Conservation (phyloP, 2,113 vertebrate genomes). For the Burhinus bistriatus region DNA sequence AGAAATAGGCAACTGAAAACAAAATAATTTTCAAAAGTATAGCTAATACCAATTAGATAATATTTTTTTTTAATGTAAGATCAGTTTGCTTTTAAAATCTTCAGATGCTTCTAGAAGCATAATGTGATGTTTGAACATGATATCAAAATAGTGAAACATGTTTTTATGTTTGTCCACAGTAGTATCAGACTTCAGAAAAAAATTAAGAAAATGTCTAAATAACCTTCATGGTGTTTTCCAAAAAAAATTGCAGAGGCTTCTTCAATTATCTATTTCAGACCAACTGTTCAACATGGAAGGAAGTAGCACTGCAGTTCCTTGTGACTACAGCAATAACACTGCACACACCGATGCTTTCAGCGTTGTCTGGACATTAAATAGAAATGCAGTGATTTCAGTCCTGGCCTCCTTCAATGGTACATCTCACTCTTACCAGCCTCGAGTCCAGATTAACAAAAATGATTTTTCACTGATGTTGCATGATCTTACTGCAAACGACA, state of each 20-base stretch:
- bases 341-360: neutral
- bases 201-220: neutral
- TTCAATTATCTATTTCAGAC: constrained; percentile 48
- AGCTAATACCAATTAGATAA: neutral
- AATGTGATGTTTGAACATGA: neutral
- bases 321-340: neutral
- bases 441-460: neutral
- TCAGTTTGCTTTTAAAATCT: neutral
- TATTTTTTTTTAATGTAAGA: neutral
- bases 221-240: neutral
- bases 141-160: neutral
- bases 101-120: neutral
- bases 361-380: constrained; percentile 24
- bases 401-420: constrained; percentile 48
- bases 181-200: neutral
- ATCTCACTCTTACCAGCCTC: neutral
- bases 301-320: neutral
- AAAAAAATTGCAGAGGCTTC: neutral
- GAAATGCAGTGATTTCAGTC: neutral
- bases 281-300: neutral
- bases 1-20: neutral
- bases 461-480: neutral
- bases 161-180: neutral
- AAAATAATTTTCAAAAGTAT: neutral
- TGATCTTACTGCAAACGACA: neutral